phyloP scores from a whole-genome alignment of 2,113 vertebrate genomes.

The Psittacus erithacus region DNA sequence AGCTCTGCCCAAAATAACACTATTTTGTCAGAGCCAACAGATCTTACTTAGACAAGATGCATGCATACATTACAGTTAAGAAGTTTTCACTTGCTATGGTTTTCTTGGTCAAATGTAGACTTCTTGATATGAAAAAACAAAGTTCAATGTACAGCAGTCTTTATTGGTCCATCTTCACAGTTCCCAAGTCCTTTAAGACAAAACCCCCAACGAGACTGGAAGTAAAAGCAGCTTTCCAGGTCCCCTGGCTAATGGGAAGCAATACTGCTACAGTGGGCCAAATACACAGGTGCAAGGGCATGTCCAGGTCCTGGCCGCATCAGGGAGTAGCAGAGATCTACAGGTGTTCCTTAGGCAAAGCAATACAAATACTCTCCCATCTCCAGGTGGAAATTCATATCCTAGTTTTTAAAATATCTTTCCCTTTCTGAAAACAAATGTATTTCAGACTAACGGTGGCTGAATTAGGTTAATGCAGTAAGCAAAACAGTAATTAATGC shows the following conservation, averaged over 20 bases:
- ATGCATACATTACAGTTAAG: neutral
- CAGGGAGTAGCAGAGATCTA: neutral
- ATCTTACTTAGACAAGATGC: neutral
- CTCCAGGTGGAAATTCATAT: neutral
- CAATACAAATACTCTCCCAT: neutral
- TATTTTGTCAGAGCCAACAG: neutral
- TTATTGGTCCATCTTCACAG: neutral
- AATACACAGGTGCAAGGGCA: neutral
- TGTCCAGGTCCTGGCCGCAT: neutral
- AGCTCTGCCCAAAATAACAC: neutral
- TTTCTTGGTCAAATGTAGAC: neutral
- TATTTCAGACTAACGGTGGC: slow-evolving; percentile 51
- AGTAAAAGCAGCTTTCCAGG: neutral
- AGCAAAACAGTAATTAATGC: slow-evolving; percentile 62
- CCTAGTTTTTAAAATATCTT: neutral
- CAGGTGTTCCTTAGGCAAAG: neutral
- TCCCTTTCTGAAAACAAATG: neutral
- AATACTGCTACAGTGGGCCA: accelerated
- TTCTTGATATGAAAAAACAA: neutral
- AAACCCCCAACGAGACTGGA: accelerated
- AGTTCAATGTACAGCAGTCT: neutral
- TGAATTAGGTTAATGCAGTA: slow-evolving; percentile 47
- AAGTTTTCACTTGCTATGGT: neutral
- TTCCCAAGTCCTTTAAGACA: neutral
- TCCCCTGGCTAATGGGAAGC: neutral